Evolutionary conservation across 2,888 invertebrate genomes (phyloP).

Genomic region (Dynastes maya): DNA sequence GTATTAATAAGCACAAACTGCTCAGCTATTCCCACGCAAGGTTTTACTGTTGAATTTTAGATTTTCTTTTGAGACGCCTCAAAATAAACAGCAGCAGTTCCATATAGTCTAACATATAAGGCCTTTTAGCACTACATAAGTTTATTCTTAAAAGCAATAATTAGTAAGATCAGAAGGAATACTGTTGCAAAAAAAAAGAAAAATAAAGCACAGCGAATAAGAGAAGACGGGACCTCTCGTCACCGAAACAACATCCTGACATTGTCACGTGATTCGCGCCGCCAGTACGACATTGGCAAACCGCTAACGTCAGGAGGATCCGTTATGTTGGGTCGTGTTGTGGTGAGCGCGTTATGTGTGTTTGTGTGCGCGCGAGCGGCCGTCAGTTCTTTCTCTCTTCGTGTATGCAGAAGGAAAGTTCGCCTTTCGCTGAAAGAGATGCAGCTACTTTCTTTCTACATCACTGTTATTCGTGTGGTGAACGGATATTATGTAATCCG

Average conservation of each 20-base stretch:
- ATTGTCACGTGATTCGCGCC: constrained; percentile 20
- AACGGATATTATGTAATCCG: constrained; percentile 47
- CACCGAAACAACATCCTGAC: not conserved
- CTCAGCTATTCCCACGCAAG: too few relatives aligned
- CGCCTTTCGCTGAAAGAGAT: constrained; percentile 51
- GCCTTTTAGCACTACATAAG: too few relatives aligned
- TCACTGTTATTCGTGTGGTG: constrained; percentile 46
- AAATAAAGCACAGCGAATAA: not conserved
- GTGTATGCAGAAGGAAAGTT: constrained; percentile 49
- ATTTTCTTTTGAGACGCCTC: too few relatives aligned
- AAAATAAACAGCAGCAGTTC: too few relatives aligned
- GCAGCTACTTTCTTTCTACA: constrained; percentile 51
- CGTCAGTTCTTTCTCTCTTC: constrained; percentile 22
- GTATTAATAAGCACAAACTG: too few relatives aligned
- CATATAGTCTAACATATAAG: too few relatives aligned
- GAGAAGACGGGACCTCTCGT: not conserved
- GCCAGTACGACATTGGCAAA: constrained; percentile 17
- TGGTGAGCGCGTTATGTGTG: constrained; percentile 23
- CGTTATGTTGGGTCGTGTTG: constrained; percentile 40
- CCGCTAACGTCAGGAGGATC: constrained; percentile 35
- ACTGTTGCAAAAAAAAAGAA: not conserved
- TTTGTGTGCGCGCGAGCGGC: constrained; percentile 8
- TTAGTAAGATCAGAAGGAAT: too few relatives aligned
- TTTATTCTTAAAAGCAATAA: too few relatives aligned
- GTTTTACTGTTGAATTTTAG: too few relatives aligned